These are phyloP conservation scores for Troides oblongomaculatus DNA, from an alignment of 2,888 invertebrate genomes.

Conservation along the genomic window DNA sequence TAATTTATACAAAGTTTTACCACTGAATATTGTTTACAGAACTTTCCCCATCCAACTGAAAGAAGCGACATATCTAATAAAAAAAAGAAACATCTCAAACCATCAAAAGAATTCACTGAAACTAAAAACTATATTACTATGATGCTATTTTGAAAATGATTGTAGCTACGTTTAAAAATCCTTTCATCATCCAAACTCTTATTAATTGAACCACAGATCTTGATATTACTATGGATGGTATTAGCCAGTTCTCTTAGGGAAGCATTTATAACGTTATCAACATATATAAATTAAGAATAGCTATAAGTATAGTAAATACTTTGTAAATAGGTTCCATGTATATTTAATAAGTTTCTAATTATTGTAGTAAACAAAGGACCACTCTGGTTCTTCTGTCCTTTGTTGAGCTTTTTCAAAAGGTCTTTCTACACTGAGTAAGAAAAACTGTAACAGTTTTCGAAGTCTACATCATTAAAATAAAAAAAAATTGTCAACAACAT, in stretches of 20 bases:
- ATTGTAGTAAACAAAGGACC: constrained; percentile 21
- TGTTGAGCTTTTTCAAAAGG: constrained; percentile 20
- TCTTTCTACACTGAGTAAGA: not conserved
- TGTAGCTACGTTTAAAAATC: too few species aligned
- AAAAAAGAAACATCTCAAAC: not conserved
- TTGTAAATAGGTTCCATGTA: constrained; percentile 6
- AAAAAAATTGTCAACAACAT: not conserved
- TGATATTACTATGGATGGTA: too few species aligned
- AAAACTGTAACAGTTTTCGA: not conserved
- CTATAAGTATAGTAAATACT: not conserved
- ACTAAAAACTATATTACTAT: too few species aligned
- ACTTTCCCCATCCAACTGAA: not conserved
- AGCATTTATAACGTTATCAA: not conserved
- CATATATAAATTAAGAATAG: not conserved
- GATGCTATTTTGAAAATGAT: too few species aligned
- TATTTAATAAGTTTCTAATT: constrained; percentile 22
- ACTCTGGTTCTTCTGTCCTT: constrained; percentile 14
- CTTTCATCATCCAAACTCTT: too few species aligned
- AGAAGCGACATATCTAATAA: not conserved
- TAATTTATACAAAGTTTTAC: constrained; percentile 13
- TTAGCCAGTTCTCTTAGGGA: too few species aligned
- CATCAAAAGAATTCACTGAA: too few species aligned
- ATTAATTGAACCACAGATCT: too few species aligned
- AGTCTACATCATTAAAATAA: not conserved
- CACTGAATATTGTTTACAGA: not conserved